These are phyloP conservation scores for Burhinus oedicnemus DNA, from an alignment of 2,113 vertebrate genomes.

Conservation along the genomic window DNA sequence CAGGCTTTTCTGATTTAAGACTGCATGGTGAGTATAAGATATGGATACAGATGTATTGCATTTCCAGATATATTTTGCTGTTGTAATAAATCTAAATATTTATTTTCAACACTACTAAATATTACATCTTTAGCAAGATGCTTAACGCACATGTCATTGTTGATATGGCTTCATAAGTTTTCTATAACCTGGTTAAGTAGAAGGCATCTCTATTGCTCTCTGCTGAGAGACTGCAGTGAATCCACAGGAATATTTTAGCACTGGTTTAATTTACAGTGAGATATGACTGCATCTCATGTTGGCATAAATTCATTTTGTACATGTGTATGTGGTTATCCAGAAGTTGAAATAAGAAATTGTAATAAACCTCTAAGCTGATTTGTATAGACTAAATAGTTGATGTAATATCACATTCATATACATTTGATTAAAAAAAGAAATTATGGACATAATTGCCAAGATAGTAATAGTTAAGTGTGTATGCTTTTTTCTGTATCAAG, in stretches of 20 bases:
- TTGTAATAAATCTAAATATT: background rate
- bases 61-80: background rate
- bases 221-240: background rate
- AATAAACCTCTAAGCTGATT: background rate
- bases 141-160: background rate
- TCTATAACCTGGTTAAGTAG: background rate
- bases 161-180: background rate
- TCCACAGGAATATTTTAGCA: background rate
- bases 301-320: background rate
- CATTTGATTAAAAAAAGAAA: background rate
- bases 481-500: background rate
- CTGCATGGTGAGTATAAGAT: background rate
- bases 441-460: background rate
- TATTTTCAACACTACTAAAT: background rate
- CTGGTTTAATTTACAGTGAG: background rate
- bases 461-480: background rate
- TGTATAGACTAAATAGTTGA: background rate
- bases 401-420: background rate
- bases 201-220: background rate
- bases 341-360: background rate
- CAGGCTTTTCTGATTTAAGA: background rate
- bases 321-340: background rate
- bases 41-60: background rate
- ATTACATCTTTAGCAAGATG: constrained; percentile 31
- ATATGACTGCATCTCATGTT: background rate